A percentile compares a stretch with the other conserved stretches of the same genome.
These are phyloP conservation scores for Scomber colias DNA, from an alignment of 2,113 vertebrate species.

Conservation along the genomic window DNA sequence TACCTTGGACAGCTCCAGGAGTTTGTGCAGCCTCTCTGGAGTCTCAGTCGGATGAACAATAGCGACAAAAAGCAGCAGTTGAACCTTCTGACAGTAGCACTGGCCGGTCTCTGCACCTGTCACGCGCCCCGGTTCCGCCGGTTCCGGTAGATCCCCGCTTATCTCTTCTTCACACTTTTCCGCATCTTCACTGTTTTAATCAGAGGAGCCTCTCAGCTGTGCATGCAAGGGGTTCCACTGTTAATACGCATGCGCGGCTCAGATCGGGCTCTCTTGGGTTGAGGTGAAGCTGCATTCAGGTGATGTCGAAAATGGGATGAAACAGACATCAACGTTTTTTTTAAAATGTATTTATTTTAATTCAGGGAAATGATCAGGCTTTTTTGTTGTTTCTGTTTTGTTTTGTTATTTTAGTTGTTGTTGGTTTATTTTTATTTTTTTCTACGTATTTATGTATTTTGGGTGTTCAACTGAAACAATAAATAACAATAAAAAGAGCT, in stretches of 20 bases:
- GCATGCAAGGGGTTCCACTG: neutral
- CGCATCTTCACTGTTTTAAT: constrained; percentile 35
- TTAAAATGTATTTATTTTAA: too few relatives aligned
- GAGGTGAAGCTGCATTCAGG: constrained; percentile 31
- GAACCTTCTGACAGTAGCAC: neutral
- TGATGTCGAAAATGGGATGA: neutral
- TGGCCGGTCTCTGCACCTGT: neutral
- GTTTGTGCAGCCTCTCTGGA: constrained; percentile 48
- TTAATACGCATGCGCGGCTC: constrained; percentile 60
- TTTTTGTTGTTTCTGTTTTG: too few relatives aligned
- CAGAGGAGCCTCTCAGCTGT: neutral
- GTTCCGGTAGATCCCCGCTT: neutral
- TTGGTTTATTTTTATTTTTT: too few relatives aligned
- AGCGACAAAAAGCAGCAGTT: neutral
- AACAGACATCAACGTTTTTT: neutral
- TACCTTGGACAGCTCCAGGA: constrained; percentile 77
- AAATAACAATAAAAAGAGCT: too few relatives aligned
- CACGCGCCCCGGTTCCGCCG: neutral
- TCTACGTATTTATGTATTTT: too few relatives aligned
- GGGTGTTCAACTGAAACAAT: too few relatives aligned
- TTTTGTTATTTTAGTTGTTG: too few relatives aligned
- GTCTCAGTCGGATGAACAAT: neutral
- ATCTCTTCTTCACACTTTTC: constrained; percentile 27
- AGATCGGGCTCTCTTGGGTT: neutral
- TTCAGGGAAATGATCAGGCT: too few relatives aligned